Evolutionary conservation across 2,113 vertebrate species (phyloP).

Genomic region (Plectropomus leopardus): DNA sequence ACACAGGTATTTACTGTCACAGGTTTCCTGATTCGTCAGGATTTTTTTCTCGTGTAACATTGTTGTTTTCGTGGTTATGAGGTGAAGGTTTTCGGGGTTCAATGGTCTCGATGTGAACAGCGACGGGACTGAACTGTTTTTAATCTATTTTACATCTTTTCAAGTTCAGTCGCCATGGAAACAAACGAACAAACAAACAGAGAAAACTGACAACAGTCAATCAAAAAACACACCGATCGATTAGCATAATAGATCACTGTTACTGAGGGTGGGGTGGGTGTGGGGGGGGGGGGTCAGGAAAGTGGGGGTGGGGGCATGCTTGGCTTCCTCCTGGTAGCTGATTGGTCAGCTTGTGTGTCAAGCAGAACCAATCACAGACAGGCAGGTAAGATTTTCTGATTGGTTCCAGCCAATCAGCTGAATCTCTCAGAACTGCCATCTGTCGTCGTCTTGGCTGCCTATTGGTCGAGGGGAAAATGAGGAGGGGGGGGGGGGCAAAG

Average conservation of each 20-base stretch:
- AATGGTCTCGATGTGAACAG: slow-evolving; percentile 61
- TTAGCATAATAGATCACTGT: slow-evolving; percentile 80
- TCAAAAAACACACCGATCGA: slow-evolving; percentile 79
- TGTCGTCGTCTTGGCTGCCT: slow-evolving; percentile 44
- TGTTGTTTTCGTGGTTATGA: slow-evolving; percentile 51
- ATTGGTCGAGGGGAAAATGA: slow-evolving; percentile 60
- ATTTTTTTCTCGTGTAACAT: slow-evolving; percentile 61
- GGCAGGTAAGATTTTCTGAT: slow-evolving; percentile 68
- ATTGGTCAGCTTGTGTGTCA: slow-evolving; percentile 52
- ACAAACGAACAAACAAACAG: slow-evolving; percentile 74
- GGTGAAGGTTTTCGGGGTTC: slow-evolving; percentile 49
- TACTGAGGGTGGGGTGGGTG: slow-evolving; percentile 45
- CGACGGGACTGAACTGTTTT: slow-evolving; percentile 51
- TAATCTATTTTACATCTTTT: slow-evolving; percentile 75
- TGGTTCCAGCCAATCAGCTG: slow-evolving; percentile 83
- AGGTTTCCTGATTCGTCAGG: slow-evolving; percentile 68
- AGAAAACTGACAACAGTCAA: slow-evolving; percentile 79
- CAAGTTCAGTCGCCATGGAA: slow-evolving; percentile 66
- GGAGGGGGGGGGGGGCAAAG: slow-evolving; percentile 8
- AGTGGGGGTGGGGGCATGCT: slow-evolving; percentile 69
- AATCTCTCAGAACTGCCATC: slow-evolving; percentile 50
- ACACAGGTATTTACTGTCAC: slow-evolving; percentile 45
- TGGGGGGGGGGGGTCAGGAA: slow-evolving; percentile 8
- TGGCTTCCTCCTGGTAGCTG: slow-evolving; percentile 69
- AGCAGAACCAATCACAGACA: slow-evolving; percentile 71